These are phyloP conservation scores for Sympetrum striolatum DNA, from an alignment of 2,888 invertebrate species.

Conservation along the genomic window DNA sequence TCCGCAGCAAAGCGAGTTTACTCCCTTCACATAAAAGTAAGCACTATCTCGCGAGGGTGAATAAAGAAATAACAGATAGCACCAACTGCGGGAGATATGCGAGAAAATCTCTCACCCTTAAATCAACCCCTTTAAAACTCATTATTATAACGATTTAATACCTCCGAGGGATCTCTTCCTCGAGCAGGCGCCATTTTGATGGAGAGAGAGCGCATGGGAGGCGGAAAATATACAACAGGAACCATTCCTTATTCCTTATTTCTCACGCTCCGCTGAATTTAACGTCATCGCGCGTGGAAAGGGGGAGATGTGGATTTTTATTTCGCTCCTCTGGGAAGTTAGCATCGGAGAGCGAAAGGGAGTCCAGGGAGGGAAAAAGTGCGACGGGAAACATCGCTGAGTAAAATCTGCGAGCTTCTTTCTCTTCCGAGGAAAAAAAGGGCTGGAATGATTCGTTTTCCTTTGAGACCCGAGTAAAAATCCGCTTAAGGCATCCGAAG, in stretches of 20 bases:
- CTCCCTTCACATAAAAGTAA: no score
- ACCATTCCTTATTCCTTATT: not conserved
- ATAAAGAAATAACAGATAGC: not conserved
- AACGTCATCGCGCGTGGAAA: not conserved
- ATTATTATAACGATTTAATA: conserved; percentile 17
- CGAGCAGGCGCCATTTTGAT: not conserved
- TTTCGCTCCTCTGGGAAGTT: not conserved
- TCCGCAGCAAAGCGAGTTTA: no score
- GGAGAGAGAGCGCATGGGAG: not conserved
- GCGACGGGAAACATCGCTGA: not conserved
- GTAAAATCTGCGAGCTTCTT: not conserved
- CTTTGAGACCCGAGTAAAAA: no score
- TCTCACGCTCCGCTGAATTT: not conserved
- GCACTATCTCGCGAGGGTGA: not conserved
- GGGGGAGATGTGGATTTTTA: not conserved
- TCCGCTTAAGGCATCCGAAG: no score
- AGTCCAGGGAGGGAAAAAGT: not conserved
- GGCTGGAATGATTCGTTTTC: no score
- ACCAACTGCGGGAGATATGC: not conserved
- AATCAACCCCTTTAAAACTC: not conserved
- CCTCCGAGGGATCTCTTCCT: not conserved
- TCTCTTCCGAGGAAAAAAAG: not conserved
- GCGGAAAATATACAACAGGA: not conserved
- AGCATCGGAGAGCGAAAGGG: not conserved
- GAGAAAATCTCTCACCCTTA: not conserved